These are phyloP conservation scores for Anastrepha obliqua DNA, from an alignment of 1,140 invertebrate genomes.

Conservation along the genomic window DNA sequence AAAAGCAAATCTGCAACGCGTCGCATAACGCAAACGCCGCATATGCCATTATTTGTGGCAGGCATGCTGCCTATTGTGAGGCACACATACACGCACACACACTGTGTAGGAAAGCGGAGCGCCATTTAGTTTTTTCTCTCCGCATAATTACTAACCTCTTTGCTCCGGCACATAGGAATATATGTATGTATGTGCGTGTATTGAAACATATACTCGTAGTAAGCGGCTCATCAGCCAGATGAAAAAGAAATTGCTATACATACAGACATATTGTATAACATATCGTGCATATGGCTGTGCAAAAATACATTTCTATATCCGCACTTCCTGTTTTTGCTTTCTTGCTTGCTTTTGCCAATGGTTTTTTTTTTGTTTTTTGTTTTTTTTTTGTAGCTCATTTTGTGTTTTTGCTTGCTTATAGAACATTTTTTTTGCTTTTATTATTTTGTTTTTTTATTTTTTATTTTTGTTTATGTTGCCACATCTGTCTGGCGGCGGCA, in stretches of 20 bases:
- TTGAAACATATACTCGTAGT: not conserved
- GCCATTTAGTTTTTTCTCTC: conserved; percentile 25
- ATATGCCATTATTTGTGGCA: not conserved
- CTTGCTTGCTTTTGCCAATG: not conserved
- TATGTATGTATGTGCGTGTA: not conserved
- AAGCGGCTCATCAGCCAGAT: conserved; percentile 46
- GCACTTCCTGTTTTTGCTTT: conserved; percentile 42
- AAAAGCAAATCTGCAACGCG: conserved; percentile 32
- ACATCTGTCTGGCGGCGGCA: conserved; percentile 40
- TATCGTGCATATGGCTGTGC: not conserved
- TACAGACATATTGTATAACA: not conserved
- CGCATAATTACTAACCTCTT: conserved; percentile 43
- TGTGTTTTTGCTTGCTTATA: not conserved
- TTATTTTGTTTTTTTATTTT: not conserved
- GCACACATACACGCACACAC: not conserved
- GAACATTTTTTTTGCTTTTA: not conserved
- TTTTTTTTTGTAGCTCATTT: not conserved
- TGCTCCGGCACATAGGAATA: conserved; percentile 37
- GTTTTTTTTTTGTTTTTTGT: not conserved
- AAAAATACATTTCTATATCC: conserved; percentile 47
- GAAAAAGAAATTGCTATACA: not conserved
- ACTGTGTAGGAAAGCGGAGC: conserved; percentile 25
- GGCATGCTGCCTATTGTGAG: not conserved
- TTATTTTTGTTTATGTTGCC: not conserved
- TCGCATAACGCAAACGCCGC: not conserved